Base-by-base conservation (phyloP, 2,797 vertebrate species). In the Limnodromus scolopaceus region DNA sequence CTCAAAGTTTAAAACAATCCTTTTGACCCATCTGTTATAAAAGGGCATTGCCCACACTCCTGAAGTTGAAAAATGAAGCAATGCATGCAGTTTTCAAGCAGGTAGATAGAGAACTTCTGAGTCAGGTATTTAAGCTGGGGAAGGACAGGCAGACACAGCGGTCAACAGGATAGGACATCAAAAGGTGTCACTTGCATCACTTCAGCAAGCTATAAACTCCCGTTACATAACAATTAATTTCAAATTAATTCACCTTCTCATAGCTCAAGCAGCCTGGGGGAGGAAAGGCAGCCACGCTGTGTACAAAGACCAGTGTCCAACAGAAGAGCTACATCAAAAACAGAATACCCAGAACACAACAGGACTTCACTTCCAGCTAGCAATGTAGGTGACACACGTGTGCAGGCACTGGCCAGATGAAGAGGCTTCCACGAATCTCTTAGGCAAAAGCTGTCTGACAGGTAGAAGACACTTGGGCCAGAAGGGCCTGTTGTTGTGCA, bases 321-420 rank as follows among this genome's bases (percentile, higher is more conserved):
- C 24, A 39, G 38, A 68, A 89, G 25, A 83, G 5, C 0, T 0
- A 25, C n/a, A 48, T 27, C 24, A 76, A 75, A 72, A 72, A 2
- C 9, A 4, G 48, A 72, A 76, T 6, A 69, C 17, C 13, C 11
- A 16, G 49, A 89, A 11, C 32, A 48, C 25, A 1, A 2, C 22
- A 84, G 74, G 49, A 25, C 32, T 74, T 84, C 16, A 23, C 4
- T 22, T 48, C 72, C 48, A 84, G 61, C 18, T 6, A 78, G 57
- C 19, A 69, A 23, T 0, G 1, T 11, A 23, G 5, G 28, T 27
- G 13, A 28, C 12, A n/a, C n/a, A n/a, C n/a, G 39, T 23, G 23
- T 6, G 27, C 30, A 61, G 49, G 23, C 20, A 84, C 16, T 1
- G 0, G 17, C 14, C 43, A 64, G 38, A n/a, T 13, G 11, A 87